Conservation (phyloP, 2,888 invertebrate genomes). For the Caenorhabditis zanzibari region DNA sequence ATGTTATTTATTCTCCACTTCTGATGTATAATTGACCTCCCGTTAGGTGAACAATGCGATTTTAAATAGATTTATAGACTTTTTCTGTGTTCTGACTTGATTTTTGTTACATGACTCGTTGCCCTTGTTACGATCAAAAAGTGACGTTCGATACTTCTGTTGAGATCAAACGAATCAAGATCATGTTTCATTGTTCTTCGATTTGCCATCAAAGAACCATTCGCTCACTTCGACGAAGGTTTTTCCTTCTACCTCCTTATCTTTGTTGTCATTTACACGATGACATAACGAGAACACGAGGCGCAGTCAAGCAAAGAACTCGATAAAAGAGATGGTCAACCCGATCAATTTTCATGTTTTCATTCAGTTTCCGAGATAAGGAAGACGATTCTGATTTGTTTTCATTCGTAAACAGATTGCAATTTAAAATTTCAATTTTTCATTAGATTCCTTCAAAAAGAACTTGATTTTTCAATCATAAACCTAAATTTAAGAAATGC, state of each 20-base stretch:
- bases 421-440: too few relatives aligned
- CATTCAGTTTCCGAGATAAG: slow-evolving; percentile 6
- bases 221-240: slow-evolving; percentile 51
- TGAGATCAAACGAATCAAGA: slow-evolving; percentile 40
- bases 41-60: slow-evolving; percentile 38
- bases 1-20: slow-evolving; percentile 15
- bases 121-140: slow-evolving; percentile 31
- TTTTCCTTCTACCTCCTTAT: slow-evolving; percentile 26
- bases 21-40: slow-evolving; percentile 24
- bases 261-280: slow-evolving; percentile 44
- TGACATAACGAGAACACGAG: slow-evolving; percentile 49
- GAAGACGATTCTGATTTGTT: background rate
- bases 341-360: slow-evolving; percentile 50
- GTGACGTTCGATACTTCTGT: slow-evolving; percentile 20
- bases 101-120: slow-evolving; percentile 28
- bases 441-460: too few relatives aligned
- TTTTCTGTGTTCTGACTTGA: slow-evolving; percentile 24
- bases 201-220: slow-evolving; percentile 48
- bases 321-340: slow-evolving; percentile 45
- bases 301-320: slow-evolving; percentile 9
- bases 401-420: background rate
- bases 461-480: too few relatives aligned
- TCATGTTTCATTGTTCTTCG: slow-evolving; percentile 14
- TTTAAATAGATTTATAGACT: background rate
- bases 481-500: slow-evolving; percentile 43